Evolutionary conservation across 2,113 vertebrate genomes (phyloP), one percentile per base, ranked within the genome.

Genomic region (Heterotis niloticus): DNA sequence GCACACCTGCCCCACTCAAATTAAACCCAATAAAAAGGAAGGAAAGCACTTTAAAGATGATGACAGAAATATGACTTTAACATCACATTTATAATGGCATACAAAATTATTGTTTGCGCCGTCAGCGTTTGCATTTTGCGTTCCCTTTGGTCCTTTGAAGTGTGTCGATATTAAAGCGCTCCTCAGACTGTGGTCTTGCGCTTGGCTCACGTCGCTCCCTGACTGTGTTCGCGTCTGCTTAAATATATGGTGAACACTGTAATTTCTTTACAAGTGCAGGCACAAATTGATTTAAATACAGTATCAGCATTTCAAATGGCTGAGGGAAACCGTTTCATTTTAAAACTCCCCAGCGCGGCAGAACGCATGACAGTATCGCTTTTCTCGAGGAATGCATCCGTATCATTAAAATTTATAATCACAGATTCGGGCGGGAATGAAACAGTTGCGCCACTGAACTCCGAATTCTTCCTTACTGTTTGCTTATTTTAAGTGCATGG

Each of bases 211-310:
- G 86, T 87, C 86, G 87, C 87, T 82, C 87, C 85, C 83, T 80
- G 81, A 89, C 84, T 88, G 82, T 75, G 82, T 85, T 87, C 88
- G 87, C 85, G 86, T 85, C 83, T 80, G 86, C 90, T 91, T 90
- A 92, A 92, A 90, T 85, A 90, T 88, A 91, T 81, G 88, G 88
- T 70, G 82, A 89, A 83, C 86, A 86, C 92, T 92, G 86, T 93
- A 91, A 93, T 93, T 93, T 81, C 76, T 84, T 89, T 87, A 89
- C 90, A 90, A 90, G 91, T 92, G 91, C 88, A 92, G 92, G 89
- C 87, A 90, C 91, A 93, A 92, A 88, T 88, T 85, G 81, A 86
- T 88, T 86, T 93, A 92, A 93, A 88, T 90, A 92, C 91, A 92
- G 92, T 92, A 93, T 92, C 90, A 84, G 77, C 68, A 84, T 92